Evolutionary conservation across 2,888 invertebrate genomes (phyloP).

Genomic region (Zele albiditarsus): DNA sequence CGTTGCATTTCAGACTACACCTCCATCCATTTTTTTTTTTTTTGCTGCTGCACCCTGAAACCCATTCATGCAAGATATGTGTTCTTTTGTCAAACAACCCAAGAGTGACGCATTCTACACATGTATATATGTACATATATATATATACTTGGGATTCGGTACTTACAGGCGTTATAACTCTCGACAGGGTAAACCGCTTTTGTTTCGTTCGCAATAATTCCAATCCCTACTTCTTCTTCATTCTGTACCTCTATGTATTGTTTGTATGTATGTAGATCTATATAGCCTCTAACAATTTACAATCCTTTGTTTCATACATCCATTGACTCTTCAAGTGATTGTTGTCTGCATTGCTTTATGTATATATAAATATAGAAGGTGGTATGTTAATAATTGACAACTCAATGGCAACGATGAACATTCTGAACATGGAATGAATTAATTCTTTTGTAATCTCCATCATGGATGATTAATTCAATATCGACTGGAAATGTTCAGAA

Average conservation of each 20-base stretch:
- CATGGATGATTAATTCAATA: no score
- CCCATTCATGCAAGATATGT: not conserved
- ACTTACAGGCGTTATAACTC: conserved; percentile 17
- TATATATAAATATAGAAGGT: not conserved
- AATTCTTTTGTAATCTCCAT: no score
- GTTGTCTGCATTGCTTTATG: not conserved
- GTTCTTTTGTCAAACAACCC: conserved; percentile 18
- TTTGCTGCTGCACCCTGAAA: not conserved
- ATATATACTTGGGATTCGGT: not conserved
- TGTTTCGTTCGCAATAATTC: conserved; percentile 24
- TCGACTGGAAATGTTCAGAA: no score
- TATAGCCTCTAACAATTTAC: not conserved
- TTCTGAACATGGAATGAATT: no score
- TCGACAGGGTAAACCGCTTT: conserved; percentile 24
- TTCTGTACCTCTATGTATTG: not conserved
- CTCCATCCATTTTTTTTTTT: conserved; percentile 9
- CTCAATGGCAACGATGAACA: not conserved
- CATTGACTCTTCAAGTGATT: not conserved
- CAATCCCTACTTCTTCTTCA: conserved; percentile 29
- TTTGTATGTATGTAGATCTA: not conserved
- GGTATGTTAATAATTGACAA: not conserved
- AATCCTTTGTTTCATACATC: not conserved
- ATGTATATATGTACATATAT: not conserved
- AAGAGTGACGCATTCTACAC: conserved; percentile 26
- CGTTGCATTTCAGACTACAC: not conserved